Percentiles rank a stretch among this genome's conserved stretches.
These are phyloP conservation scores for Crossocerus cetratus DNA, from an alignment of 2,888 invertebrate genomes.

Conservation along the genomic window DNA sequence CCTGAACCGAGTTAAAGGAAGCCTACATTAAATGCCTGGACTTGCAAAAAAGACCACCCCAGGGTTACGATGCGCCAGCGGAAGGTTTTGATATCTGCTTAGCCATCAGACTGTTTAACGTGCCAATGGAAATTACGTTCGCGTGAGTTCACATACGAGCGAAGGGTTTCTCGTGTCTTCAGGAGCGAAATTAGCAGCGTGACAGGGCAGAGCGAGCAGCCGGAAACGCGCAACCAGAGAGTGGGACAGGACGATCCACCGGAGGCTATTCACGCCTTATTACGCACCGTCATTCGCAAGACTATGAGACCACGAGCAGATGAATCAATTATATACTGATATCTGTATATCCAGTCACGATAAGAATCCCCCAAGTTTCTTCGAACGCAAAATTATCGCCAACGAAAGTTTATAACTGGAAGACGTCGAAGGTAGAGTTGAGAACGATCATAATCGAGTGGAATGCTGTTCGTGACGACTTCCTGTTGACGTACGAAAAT, in stretches of 20 bases:
- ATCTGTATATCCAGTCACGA: neutral
- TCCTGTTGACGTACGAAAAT: too few species aligned
- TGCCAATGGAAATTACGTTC: too few species aligned
- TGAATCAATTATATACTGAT: conserved; percentile 48
- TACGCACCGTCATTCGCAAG: conserved; percentile 43
- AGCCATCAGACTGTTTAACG: neutral
- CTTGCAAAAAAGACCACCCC: too few species aligned
- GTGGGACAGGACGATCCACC: conserved; percentile 49
- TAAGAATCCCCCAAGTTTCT: neutral
- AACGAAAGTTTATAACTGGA: too few species aligned
- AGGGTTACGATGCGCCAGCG: too few species aligned
- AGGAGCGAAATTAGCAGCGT: conserved; percentile 53
- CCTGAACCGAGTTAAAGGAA: too few species aligned
- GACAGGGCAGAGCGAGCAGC: conserved; percentile 52
- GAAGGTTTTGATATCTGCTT: conserved; percentile 17
- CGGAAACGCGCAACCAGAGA: conserved; percentile 47
- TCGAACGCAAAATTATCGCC: neutral
- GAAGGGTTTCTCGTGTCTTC: neutral
- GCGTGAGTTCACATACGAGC: too few species aligned
- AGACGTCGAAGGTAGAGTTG: too few species aligned
- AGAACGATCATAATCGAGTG: too few species aligned
- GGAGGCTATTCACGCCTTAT: conserved; percentile 45
- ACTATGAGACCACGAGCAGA: conserved; percentile 42
- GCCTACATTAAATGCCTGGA: too few species aligned
- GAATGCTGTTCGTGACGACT: too few species aligned